Conservation (phyloP, 53 echinoderm and acorn worm species). For the Antedon mediterranea region DNA sequence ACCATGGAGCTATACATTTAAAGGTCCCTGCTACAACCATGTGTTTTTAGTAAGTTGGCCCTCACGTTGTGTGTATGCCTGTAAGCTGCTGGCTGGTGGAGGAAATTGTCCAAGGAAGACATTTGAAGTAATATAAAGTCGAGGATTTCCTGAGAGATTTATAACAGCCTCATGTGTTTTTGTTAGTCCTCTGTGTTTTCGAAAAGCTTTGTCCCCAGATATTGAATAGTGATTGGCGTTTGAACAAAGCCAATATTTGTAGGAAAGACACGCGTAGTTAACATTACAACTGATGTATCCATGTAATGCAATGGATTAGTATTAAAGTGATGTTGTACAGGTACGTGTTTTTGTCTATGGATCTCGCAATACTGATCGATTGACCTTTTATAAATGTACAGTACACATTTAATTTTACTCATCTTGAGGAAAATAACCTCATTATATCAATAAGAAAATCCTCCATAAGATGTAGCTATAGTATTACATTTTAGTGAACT, state of each 20-base stretch:
- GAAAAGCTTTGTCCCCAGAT: neutral
- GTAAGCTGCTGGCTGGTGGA: neutral
- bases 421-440: neutral
- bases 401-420: neutral
- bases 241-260: neutral
- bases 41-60: no score
- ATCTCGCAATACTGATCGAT: neutral
- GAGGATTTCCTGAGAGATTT: neutral
- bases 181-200: neutral
- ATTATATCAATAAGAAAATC: neutral
- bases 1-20: no score
- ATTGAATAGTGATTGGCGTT: neutral
- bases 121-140: neutral
- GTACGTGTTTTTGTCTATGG: neutral
- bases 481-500: no score
- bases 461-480: neutral
- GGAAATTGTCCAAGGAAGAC: neutral
- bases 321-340: neutral
- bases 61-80: no score
- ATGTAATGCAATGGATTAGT: neutral
- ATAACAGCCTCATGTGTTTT: neutral
- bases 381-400: neutral
- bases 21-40: no score
- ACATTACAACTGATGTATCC: neutral
- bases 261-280: neutral